phyloP scores from a whole-genome alignment of 2,113 vertebrate species.

The Phaethornis superciliosus region DNA sequence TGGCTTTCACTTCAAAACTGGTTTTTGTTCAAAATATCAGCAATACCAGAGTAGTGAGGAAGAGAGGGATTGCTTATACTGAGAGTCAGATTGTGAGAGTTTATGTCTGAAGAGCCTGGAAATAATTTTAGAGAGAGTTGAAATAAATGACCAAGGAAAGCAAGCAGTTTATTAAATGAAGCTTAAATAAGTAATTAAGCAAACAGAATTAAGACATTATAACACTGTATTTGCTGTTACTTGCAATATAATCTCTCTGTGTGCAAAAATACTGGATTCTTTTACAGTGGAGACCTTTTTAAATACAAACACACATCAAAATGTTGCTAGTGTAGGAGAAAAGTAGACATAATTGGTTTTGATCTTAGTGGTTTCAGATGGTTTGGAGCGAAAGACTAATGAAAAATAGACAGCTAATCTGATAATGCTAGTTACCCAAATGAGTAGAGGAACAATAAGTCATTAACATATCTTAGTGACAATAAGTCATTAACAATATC shows the following conservation, averaged over 20 bases:
- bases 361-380: constrained; percentile 11
- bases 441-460: neutral
- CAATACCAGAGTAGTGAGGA: neutral
- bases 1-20: neutral
- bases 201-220: neutral
- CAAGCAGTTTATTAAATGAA: neutral
- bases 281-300: neutral
- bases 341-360: neutral
- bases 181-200: neutral
- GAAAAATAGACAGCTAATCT: constrained; percentile 33
- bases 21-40: neutral
- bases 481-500: neutral
- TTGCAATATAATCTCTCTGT: neutral
- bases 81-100: neutral
- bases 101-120: neutral
- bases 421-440: constrained; percentile 11
- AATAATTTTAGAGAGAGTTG: neutral
- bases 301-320: neutral
- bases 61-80: neutral
- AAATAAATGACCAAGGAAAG: neutral
- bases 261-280: neutral
- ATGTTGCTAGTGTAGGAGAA: neutral
- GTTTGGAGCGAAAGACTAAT: neutral
- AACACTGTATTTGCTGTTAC: neutral
- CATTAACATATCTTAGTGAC: neutral